Conservation (phyloP, 2,797 vertebrate species). For the Hoplostethus atlanticus region DNA sequence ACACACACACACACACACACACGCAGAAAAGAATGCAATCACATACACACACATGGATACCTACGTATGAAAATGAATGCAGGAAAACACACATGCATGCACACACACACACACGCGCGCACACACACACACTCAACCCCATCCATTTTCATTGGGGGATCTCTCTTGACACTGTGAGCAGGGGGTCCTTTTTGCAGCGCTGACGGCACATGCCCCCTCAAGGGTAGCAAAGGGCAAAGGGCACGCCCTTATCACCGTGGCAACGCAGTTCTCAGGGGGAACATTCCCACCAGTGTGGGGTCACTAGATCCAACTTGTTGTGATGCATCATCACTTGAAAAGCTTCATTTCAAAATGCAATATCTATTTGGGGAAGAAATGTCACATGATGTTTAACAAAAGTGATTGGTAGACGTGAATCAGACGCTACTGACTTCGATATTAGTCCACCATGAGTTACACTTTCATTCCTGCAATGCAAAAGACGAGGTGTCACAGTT, state of each 20-base stretch:
- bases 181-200: conserved; percentile 38
- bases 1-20: not conserved
- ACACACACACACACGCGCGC: conserved; percentile 12
- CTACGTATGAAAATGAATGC: not conserved
- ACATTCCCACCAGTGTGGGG: conserved; percentile 66
- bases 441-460: too few relatives aligned
- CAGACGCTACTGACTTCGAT: not conserved
- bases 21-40: not conserved
- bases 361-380: not conserved
- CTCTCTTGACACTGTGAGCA: conserved; percentile 43
- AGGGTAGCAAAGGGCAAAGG: conserved; percentile 75
- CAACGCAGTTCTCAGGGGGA: conserved; percentile 67
- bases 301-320: conserved; percentile 50
- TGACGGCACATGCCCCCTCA: conserved; percentile 54
- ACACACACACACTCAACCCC: conserved; percentile 6
- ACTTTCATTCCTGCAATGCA: too few relatives aligned
- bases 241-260: conserved; percentile 72
- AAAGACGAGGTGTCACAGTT: too few relatives aligned
- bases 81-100: conserved; percentile 6
- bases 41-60: not conserved
- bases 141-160: conserved; percentile 64
- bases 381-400: not conserved
- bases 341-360: conserved; percentile 11
- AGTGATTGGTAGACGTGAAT: not conserved
- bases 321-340: conserved; percentile 28